These are phyloP conservation scores for Diploptera punctata DNA, from an alignment of 2,888 invertebrate species.

Conservation along the genomic window DNA sequence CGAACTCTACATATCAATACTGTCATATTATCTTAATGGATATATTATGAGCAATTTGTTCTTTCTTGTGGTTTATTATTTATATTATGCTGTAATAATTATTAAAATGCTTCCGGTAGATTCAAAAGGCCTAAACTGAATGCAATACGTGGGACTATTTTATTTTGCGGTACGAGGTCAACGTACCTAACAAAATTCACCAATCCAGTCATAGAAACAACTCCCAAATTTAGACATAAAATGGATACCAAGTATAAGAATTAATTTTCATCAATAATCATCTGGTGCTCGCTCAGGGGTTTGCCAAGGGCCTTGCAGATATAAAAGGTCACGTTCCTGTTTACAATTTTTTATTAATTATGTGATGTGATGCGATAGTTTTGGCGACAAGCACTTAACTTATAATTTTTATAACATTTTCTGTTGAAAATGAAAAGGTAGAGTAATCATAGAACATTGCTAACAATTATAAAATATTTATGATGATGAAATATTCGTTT, in stretches of 20 bases:
- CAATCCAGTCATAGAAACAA: slow-evolving; percentile 1
- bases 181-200: background rate
- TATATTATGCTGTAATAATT: too few relatives aligned
- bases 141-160: background rate
- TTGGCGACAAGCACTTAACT: background rate
- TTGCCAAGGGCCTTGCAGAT: slow-evolving; percentile 29
- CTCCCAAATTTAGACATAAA: slow-evolving; percentile 24
- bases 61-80: too few relatives aligned
- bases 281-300: slow-evolving; percentile 30
- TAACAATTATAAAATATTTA: too few relatives aligned
- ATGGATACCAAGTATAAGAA: slow-evolving; percentile 24
- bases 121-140: too few relatives aligned
- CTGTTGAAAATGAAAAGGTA: slow-evolving; percentile 18
- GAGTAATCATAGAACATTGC: background rate
- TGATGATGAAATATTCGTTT: too few relatives aligned
- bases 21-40: too few relatives aligned
- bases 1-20: too few relatives aligned
- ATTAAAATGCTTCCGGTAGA: too few relatives aligned
- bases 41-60: too few relatives aligned
- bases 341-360: slow-evolving; percentile 29
- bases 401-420: background rate
- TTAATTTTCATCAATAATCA: slow-evolving; percentile 31
- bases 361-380: background rate
- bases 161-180: background rate
- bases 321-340: slow-evolving; percentile 30